Percentiles rank a stretch among this genome's conserved stretches.
phyloP scores from a whole-genome alignment of 2,797 vertebrate genomes.

The Iguana delicatissima region DNA sequence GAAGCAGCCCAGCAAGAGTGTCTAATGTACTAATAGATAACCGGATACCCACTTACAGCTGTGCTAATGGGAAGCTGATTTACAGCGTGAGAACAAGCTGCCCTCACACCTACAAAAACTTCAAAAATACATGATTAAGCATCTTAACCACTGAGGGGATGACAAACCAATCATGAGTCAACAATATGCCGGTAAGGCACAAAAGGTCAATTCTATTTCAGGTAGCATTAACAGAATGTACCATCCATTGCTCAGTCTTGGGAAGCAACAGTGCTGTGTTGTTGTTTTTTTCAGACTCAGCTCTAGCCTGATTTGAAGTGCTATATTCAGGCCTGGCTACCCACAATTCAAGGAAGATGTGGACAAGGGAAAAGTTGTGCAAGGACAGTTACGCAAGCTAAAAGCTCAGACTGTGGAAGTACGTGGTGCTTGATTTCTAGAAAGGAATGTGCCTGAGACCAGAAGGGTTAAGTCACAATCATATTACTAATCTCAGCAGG shows the following conservation, averaged over 20 bases:
- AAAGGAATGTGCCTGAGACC: background rate
- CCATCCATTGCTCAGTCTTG: conserved; percentile 7
- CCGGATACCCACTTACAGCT: conserved; percentile 25
- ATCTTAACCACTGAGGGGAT: conserved; percentile 31
- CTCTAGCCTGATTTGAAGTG: background rate
- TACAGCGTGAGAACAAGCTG: conserved; percentile 38
- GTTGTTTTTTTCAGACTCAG: background rate
- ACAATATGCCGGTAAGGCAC: conserved; percentile 16
- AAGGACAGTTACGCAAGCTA: background rate
- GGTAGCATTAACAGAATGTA: conserved; percentile 24
- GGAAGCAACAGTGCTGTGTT: background rate
- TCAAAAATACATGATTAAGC: conserved; percentile 25
- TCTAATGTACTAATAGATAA: conserved; percentile 27
- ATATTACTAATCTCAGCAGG: background rate
- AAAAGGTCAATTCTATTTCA: conserved; percentile 47
- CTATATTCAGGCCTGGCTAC: background rate
- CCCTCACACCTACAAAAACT: conserved; percentile 36
- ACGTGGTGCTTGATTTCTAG: background rate
- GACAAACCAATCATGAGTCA: conserved; percentile 42
- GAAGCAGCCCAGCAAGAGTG: conserved; percentile 26
- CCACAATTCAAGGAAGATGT: conserved; percentile 12
- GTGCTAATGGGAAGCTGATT: conserved; percentile 23
- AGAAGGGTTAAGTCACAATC: background rate
- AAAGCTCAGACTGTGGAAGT: background rate
- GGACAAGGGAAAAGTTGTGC: background rate